Base-by-base conservation (phyloP, 2,888 invertebrate species). In the Byasa hedistus region DNA sequence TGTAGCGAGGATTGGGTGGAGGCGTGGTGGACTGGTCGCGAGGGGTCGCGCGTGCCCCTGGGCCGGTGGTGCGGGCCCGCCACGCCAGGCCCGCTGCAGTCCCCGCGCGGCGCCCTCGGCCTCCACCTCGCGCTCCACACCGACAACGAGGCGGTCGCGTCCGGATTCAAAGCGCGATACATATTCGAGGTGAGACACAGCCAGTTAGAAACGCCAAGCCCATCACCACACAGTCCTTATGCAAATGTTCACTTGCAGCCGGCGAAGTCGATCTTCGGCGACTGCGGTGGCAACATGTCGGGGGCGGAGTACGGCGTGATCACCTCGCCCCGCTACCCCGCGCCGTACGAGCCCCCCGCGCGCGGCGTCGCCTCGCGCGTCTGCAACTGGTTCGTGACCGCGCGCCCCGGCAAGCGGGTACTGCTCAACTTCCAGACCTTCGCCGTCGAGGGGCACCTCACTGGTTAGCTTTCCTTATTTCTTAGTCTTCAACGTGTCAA, bases 331-430 rank as follows among this genome's bases (percentile, higher is more conserved):
- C 96, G 97, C 78, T 98, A 95, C 92, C 98, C 98, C 63, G 94
- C 94, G 69, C 96, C 97, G 77, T 99, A 99, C 91, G 96, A 96
- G 80, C 95, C 96, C 59, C 97, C 97, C 2, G 92, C 94, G 57
- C 94, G 94, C 73, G 96, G 95, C 64, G 93, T 95, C 73, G 96
- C 97, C 61, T 96, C 96, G 73, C 95, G 96, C 85, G 97, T 96
- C 71, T 99, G 99, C 92, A 98, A 99, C 89, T 99, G 99, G 99
- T 96, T 96, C 84, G 96, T 99, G 81, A 95, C 94, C 70, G 98
- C 97, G 69, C 94, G 96, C 74, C 95, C 96, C 44, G 95, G 95
- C 76, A 96, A 97, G 85, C 95, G 96, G 82, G 95, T 99, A 78
- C 94, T 99, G 82, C 94, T 99, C 80, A 96, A 97, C 86, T 97